Evolutionary conservation across 2,113 vertebrate species (phyloP).

Genomic region (Puma concolor): DNA sequence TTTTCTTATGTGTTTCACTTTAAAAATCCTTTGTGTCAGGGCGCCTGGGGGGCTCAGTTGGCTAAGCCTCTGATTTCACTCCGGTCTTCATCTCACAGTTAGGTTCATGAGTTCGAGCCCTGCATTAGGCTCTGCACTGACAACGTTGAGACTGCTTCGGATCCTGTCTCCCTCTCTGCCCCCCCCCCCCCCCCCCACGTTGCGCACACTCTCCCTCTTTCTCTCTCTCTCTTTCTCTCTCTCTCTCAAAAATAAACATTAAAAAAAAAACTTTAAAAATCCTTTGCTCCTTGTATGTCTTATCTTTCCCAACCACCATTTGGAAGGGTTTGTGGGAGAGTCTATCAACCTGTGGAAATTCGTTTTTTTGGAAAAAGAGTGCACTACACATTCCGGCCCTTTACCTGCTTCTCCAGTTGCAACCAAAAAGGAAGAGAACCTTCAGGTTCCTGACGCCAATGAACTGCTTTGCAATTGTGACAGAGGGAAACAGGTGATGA

Average conservation of each 20-base stretch:
- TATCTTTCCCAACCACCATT: not conserved
- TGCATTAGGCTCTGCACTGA: no score
- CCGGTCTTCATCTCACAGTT: no score
- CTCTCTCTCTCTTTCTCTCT: no score
- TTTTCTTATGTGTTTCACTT: not conserved
- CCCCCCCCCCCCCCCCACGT: no score
- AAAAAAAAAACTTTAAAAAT: not conserved
- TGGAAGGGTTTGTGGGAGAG: not conserved
- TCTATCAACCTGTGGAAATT: accelerated
- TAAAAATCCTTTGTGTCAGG: not conserved
- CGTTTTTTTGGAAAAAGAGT: not conserved
- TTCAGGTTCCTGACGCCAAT: constrained; percentile 23
- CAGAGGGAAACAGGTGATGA: constrained; percentile 7
- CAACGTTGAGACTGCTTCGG: no score
- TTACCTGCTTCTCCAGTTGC: not conserved
- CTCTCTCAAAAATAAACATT: no score
- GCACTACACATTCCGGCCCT: not conserved
- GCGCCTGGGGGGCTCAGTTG: no score
- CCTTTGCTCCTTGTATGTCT: not conserved
- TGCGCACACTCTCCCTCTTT: no score
- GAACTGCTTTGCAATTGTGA: constrained; percentile 14
- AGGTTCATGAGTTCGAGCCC: no score
- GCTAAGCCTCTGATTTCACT: no score
- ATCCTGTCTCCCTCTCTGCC: no score
- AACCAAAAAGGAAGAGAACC: constrained; percentile 39